Evolutionary conservation across 2,888 invertebrate genomes (phyloP).

Genomic region (Machimus rusticus): DNA sequence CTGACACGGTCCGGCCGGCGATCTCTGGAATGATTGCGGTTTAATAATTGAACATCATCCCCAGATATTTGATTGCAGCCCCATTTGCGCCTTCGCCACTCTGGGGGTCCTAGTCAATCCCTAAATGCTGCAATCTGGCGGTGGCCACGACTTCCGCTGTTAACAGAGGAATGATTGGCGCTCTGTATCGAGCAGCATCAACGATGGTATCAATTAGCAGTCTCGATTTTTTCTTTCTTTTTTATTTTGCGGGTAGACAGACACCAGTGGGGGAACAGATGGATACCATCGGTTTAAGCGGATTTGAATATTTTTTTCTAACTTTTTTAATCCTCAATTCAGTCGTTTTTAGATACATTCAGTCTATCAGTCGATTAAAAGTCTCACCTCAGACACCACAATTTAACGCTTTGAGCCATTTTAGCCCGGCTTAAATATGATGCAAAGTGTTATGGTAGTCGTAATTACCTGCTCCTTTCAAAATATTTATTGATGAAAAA

Average conservation of each 20-base stretch:
- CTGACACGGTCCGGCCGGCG: neutral
- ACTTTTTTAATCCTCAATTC: neutral
- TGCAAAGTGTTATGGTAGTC: neutral
- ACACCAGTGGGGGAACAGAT: neutral
- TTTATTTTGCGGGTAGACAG: neutral
- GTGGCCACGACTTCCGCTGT: neutral
- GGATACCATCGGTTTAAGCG: neutral
- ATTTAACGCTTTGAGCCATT: neutral
- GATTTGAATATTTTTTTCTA: neutral
- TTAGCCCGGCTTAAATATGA: neutral
- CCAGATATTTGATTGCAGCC: conserved; percentile 19
- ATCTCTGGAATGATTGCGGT: neutral
- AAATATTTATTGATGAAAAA: neutral
- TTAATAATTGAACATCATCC: conserved; percentile 22
- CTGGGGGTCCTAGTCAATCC: neutral
- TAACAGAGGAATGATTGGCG: neutral
- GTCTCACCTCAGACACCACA: neutral
- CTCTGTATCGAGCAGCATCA: neutral
- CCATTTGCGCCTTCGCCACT: neutral
- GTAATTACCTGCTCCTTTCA: neutral
- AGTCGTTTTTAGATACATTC: neutral
- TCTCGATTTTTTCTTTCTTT: neutral
- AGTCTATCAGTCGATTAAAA: neutral
- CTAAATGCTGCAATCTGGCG: neutral
- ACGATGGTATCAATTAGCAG: neutral